Percentiles rank a stretch among this genome's conserved stretches.
These are phyloP conservation scores for Microtus richardsoni DNA, from an alignment of 2,113 vertebrate genomes.

Conservation along the genomic window DNA sequence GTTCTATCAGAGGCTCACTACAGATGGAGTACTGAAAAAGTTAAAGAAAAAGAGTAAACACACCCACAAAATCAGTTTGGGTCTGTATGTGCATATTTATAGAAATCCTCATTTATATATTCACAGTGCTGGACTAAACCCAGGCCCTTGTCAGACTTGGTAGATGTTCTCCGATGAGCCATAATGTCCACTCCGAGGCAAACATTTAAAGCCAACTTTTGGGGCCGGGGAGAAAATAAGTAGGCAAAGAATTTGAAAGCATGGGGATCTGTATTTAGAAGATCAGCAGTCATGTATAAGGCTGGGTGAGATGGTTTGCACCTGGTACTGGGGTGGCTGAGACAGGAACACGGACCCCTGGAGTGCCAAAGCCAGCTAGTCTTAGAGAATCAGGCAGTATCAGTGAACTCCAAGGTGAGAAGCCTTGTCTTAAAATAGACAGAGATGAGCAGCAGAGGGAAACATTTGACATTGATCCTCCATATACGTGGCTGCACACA, in stretches of 20 bases:
- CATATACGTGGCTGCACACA: neutral
- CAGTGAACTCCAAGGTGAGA: neutral
- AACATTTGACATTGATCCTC: too few relatives aligned
- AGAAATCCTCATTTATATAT: neutral
- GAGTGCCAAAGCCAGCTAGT: neutral
- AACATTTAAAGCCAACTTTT: neutral
- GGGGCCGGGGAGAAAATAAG: neutral
- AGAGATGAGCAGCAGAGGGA: neutral
- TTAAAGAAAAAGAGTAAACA: neutral
- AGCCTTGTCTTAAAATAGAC: neutral
- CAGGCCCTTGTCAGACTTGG: neutral
- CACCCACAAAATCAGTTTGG: neutral
- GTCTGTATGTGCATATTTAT: neutral
- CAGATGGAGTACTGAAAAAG: conserved; percentile 95
- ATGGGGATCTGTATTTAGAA: neutral
- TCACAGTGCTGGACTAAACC: neutral
- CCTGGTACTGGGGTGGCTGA: neutral
- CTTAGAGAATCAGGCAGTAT: neutral
- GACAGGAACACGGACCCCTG: neutral
- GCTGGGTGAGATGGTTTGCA: too few relatives aligned
- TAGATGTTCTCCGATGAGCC: neutral
- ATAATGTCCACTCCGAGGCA: neutral
- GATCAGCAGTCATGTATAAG: neutral
- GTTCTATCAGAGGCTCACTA: conserved; percentile 96
- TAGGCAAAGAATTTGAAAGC: neutral